These are phyloP conservation scores for Fragum sueziense DNA, from an alignment of 2,888 invertebrate genomes.

Conservation along the genomic window DNA sequence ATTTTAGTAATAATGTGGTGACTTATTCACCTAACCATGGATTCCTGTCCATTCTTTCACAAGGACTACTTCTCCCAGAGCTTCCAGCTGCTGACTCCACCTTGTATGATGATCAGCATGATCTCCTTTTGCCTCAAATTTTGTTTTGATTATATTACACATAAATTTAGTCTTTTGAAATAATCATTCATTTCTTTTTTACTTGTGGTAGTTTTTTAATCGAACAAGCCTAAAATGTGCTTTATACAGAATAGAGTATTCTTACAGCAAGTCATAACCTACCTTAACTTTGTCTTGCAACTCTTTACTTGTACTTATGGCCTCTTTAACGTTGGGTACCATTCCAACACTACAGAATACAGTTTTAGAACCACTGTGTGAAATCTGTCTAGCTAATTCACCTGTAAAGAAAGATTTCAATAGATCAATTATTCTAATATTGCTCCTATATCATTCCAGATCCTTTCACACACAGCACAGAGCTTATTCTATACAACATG, in stretches of 20 bases:
- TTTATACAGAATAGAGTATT: too few species aligned
- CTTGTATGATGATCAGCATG: not conserved
- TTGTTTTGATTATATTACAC: not conserved
- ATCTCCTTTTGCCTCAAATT: not conserved
- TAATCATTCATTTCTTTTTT: not conserved
- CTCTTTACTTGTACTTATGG: conserved; percentile 47
- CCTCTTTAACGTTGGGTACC: conserved; percentile 54
- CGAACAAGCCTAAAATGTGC: too few species aligned
- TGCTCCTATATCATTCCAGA: not conserved
- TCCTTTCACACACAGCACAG: not conserved
- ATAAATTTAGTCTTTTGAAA: not conserved
- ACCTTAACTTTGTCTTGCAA: conserved; percentile 17
- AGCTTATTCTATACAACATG: not conserved
- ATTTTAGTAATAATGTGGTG: too few species aligned
- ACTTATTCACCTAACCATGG: too few species aligned
- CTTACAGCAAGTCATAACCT: too few species aligned
- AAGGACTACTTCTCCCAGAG: too few species aligned
- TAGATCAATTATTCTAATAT: not conserved
- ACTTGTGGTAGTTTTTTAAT: not conserved
- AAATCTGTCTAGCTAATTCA: conserved; percentile 62
- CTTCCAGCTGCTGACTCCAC: too few species aligned
- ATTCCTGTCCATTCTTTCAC: too few species aligned
- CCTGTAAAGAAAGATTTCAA: conserved; percentile 46
- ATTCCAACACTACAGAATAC: conserved; percentile 57
- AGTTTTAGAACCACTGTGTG: conserved; percentile 56